Evolutionary conservation across 2,797 vertebrate species (phyloP), one percentile per base, ranked within the genome.

Genomic region (Oryzias dopingdopingensis): DNA sequence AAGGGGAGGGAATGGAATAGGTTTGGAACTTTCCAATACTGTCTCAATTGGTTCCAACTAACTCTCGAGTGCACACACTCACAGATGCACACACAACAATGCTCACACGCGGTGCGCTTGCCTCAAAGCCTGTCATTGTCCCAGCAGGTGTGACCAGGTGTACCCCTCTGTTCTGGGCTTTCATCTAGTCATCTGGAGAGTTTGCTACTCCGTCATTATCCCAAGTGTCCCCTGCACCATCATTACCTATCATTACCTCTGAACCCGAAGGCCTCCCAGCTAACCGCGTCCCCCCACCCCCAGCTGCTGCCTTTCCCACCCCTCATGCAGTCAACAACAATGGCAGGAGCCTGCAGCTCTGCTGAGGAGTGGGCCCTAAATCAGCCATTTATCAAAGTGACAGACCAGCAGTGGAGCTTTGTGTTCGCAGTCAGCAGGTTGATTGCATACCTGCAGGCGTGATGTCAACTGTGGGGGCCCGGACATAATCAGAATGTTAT

Each of bases 131-230:
- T 89, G 81, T 90, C 85, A 91, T 91, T 91, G 88, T 85, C 84
- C 78, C 80, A 86, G 76, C 86, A 90, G 86, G 80, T 88, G 88
- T 85, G 84, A 84, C 88, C 89, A 92, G 90, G 89, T 92, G 88
- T 90, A 85, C 80, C 80, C 73, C 69, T 71, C 76, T 66, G 64
- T 67, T 80, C 71, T 59, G 63, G 65, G 73, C 87, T 90, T 88
- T 90, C 85, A 89, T 88, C 83, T 90, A 47, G 66, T 85, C 83
- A 85, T 88, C 86, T 84, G 86, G 80, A 84, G 82, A 73, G 72
- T 78, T 81, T 67, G 62, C 70, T 83, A 77, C 83, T 81, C 87
- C 87, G 62, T 89, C 70, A 90, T 90, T 90, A 90, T 84, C 84
- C 77, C 63, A 74, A 86, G 81, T 86, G 82, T 81, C 85, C 84